Evolutionary conservation across 2,888 invertebrate genomes (phyloP), one percentile per base, ranked within the genome.

Genomic region (Diplolepis rosae): DNA sequence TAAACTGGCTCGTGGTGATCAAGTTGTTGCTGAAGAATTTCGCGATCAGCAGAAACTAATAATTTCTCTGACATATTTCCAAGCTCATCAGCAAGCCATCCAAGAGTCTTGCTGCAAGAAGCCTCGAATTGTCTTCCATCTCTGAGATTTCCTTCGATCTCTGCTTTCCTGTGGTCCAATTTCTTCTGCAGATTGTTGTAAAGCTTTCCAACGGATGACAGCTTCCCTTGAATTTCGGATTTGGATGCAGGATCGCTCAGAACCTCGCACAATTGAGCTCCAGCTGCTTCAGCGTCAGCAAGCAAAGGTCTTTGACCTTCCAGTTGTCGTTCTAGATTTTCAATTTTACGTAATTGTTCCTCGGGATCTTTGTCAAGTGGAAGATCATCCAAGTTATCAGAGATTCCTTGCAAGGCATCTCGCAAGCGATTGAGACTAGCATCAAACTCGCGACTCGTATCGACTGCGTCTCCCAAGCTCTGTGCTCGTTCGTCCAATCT

Each of bases 61-160:
- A 97, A 90, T 15, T 95, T 92, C 77, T 94, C 95, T 0, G 95
- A 93, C 67, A 97, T 90, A 0, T 93, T 92, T 3, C 93, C 92
- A 54, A 96, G 91, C 85, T 96, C 95, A 11, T 95, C 93, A 5
- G 94, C 93, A 6, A 98, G 91, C 98, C 98, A 98, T 71, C 96
- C 96, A 4, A 97, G 91, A 0, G 96, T 96, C 80, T 95, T 94
- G 4, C 96, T 93, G 82, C 98, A 96, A 68, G 94, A 94, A 80
- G 95, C 95, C 83, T 96, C 96, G 81, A 98, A 95, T 87, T 97
- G 96, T 69, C 96, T 93, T 0, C 96, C 97, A 85, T 98, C 98
- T 82, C 95, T 92, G 32, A 95, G 90, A 22, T 94, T 93, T 0
- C 94, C 95, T 87, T 98, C 98, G 28, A 98, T 93, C 89, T 98